Evolutionary conservation across 2,113 vertebrate genomes (phyloP), one percentile per base, ranked within the genome.

Genomic region (Neogale vison): DNA sequence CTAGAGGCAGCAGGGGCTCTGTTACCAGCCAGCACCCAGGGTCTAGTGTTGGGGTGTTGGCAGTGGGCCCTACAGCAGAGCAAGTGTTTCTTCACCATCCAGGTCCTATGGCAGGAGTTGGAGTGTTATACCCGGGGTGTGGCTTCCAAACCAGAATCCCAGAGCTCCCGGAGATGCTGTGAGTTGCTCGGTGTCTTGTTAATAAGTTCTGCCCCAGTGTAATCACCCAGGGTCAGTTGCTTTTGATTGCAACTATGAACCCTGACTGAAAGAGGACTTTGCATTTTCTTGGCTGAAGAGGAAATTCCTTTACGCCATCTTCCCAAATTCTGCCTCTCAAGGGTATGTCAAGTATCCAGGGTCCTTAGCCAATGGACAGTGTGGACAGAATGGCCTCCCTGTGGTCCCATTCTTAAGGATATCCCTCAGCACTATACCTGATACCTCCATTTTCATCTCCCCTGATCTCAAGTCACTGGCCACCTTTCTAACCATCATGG

Each of bases 221-320:
- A 6, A 50, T 61, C n/a, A 96, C 69, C 50, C 39, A 36, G 3
- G 13, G 13, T 21, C 69, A 29, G 42, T 42, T 81, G 88, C 52
- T 87, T 96, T 87, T 80, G 31, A 55, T 83, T 92, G 42, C 34
- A 85, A 34, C 11, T n/a, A 15, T 72, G 52, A 81, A 86, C 3
- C 12, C 36, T 88, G 74, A 87, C n/a, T 74, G 50, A 82, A 55
- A 90, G 81, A 90, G 17, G 7, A 57, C 39, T 63, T 88, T 88
- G 20, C 31, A 12, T 71, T 92, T 97, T 91, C 67, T 95, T 82
- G 57, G 81, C 45, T 67, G 59, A 52, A 52, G n/a, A 83, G 24
- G 7, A 13, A 14, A 94, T 88, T 87, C 79, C 18, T 87, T 86
- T 92, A 86, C 29, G 34, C 92, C 50, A 31, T 76, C 47, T 65